Conservation (phyloP, 2,888 invertebrate genomes). For the Andrena chrysosceles region DNA sequence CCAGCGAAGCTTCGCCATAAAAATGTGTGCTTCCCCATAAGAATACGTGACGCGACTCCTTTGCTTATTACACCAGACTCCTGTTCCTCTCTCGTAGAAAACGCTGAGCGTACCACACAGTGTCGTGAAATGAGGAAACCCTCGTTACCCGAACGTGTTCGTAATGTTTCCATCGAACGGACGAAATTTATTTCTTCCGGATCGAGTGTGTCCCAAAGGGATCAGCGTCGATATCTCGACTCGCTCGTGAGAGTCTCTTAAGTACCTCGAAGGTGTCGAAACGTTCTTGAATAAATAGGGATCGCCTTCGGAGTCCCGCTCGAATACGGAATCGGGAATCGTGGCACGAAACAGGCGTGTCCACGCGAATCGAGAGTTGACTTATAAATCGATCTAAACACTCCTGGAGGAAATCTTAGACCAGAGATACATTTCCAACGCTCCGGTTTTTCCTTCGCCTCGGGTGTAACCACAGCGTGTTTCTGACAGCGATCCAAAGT, state of each 20-base stretch:
- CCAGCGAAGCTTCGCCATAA: slow-evolving; percentile 40
- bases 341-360: slow-evolving; percentile 72
- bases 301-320: slow-evolving; percentile 72
- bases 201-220: slow-evolving; percentile 17
- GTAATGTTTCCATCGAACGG: slow-evolving; percentile 9
- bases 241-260: slow-evolving; percentile 74
- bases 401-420: slow-evolving; percentile 19
- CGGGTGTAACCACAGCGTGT: neutral
- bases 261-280: slow-evolving; percentile 80
- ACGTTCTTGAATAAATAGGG: slow-evolving; percentile 80
- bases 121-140: neutral
- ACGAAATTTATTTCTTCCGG: slow-evolving; percentile 31
- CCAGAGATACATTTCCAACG: neutral
- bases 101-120: neutral
- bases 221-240: slow-evolving; percentile 29
- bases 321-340: slow-evolving; percentile 75
- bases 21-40: slow-evolving; percentile 29
- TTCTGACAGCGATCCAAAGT: neutral
- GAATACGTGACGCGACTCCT: slow-evolving; percentile 48
- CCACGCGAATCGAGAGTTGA: slow-evolving; percentile 53
- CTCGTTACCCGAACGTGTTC: neutral
- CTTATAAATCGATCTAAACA: slow-evolving; percentile 56
- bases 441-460: neutral
- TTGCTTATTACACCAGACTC: slow-evolving; percentile 32
- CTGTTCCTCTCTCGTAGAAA: neutral